Evolutionary conservation across 2,888 invertebrate species (phyloP).

Genomic region (Heliconius ethilla): DNA sequence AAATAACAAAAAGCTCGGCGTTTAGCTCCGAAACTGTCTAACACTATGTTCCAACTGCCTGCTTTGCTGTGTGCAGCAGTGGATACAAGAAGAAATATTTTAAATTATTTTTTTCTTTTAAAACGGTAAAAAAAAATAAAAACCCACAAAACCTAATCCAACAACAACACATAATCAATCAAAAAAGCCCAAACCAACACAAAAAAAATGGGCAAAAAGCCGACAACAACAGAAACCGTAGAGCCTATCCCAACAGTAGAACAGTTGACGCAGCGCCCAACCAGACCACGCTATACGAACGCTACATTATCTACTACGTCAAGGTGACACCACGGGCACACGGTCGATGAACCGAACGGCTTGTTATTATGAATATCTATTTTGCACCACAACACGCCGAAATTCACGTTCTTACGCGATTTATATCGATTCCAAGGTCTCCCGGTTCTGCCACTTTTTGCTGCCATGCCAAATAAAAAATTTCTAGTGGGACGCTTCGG

Average conservation of each 20-base stretch:
- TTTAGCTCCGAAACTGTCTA: too few relatives aligned
- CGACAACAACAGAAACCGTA: background rate
- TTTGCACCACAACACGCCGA: conserved; percentile 51
- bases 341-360: conserved; percentile 68
- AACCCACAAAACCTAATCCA: too few relatives aligned
- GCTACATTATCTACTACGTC: conserved; percentile 66
- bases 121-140: too few relatives aligned
- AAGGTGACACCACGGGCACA: conserved; percentile 75
- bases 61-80: too few relatives aligned
- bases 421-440: conserved; percentile 49
- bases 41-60: too few relatives aligned
- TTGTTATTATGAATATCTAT: conserved; percentile 68
- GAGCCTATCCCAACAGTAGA: conserved; percentile 44
- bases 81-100: too few relatives aligned
- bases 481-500: conserved; percentile 32
- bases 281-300: conserved; percentile 57
- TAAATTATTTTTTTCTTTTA: too few relatives aligned
- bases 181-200: background rate
- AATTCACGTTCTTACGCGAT: conserved; percentile 49
- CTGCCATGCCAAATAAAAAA: conserved; percentile 40
- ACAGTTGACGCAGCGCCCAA: conserved; percentile 54
- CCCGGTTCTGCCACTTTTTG: conserved; percentile 45
- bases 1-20: too few relatives aligned
- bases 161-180: background rate
- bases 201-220: background rate